Conservation (phyloP, 1,140 invertebrate species). For the Drosophila sechellia region DNA sequence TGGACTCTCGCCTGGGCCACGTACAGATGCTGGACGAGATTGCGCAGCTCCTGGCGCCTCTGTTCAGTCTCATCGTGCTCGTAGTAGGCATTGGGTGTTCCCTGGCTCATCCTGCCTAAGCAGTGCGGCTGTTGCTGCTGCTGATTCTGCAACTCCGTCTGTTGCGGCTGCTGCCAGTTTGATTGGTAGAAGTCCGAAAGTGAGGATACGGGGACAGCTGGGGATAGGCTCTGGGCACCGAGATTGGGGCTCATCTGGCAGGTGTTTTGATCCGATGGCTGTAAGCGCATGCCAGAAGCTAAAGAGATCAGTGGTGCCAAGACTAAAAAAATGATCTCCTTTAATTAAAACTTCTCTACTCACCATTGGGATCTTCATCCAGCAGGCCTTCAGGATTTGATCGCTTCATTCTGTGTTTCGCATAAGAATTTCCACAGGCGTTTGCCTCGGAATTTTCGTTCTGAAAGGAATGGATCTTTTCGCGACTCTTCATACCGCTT, state of each 20-base stretch:
- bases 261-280: slow-evolving; percentile 2
- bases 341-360: neutral
- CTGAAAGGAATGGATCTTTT: neutral
- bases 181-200: neutral
- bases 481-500: neutral
- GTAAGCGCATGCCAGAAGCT: neutral
- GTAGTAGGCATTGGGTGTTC: neutral
- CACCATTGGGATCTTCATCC: slow-evolving; percentile 9
- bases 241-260: neutral
- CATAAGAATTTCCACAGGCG: neutral
- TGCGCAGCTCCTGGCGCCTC: slow-evolving; percentile 63
- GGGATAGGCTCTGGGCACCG: neutral
- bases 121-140: slow-evolving; percentile 7
- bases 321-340: too few relatives aligned
- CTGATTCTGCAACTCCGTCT: neutral
- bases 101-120: neutral
- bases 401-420: neutral
- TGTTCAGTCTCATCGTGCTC: slow-evolving; percentile 55
- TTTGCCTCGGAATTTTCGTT: slow-evolving; percentile 3
- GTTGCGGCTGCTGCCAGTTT: slow-evolving; percentile 8
- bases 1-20: slow-evolving; percentile 81
- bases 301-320: neutral
- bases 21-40: slow-evolving; percentile 76
- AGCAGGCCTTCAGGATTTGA: neutral
- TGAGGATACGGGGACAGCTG: neutral